Conservation (phyloP, 2,113 vertebrate genomes). For the Dascyllus trimaculatus region DNA sequence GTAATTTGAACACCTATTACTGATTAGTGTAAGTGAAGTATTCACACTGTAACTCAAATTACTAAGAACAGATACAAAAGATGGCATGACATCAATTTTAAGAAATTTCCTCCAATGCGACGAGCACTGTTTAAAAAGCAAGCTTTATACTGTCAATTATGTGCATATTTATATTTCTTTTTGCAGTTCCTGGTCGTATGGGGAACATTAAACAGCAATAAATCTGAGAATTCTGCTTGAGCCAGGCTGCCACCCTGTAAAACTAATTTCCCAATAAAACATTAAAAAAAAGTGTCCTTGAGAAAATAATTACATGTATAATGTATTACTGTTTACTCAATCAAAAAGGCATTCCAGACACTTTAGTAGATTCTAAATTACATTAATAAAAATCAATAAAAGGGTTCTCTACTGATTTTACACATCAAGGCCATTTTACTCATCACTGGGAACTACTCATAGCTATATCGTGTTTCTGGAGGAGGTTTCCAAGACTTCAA, state of each 20-base stretch:
- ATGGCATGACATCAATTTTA: no score
- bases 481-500: no score
- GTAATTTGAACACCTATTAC: slow-evolving; percentile 6
- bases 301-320: slow-evolving; percentile 6
- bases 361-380: background rate
- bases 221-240: background rate
- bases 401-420: background rate
- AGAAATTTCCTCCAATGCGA: no score
- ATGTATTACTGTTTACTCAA: background rate
- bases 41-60: background rate
- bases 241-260: background rate
- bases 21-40: background rate
- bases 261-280: background rate
- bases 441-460: background rate
- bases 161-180: background rate
- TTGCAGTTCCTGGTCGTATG: background rate
- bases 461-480: no score
- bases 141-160: no score
- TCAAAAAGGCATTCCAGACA: background rate
- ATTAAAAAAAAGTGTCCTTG: background rate
- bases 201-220: background rate
- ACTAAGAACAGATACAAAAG: no score
- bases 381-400: slow-evolving; percentile 3
- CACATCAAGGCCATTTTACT: background rate
- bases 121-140: no score